These are phyloP conservation scores for Ephydatia muelleri DNA, from an alignment of 37 sponge, comb jelly and placozoan genomes.

Conservation along the genomic window DNA sequence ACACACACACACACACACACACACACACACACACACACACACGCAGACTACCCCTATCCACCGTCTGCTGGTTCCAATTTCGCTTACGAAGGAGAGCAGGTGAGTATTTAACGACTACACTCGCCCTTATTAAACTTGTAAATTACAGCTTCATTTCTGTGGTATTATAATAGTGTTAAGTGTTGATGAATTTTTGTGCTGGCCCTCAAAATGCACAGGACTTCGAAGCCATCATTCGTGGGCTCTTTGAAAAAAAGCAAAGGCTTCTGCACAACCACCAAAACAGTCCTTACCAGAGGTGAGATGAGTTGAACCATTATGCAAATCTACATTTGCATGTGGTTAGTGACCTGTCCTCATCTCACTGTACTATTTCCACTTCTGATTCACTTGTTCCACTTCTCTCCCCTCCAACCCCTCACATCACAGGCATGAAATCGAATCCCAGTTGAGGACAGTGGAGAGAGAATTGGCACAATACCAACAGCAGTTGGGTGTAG, in stretches of 20 bases:
- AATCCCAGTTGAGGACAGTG: constrained; percentile 53
- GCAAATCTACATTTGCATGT: not conserved
- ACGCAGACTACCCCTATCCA: constrained; percentile 4
- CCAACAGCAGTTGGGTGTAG: constrained; percentile 33
- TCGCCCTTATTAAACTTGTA: not conserved
- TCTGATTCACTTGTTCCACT: not conserved
- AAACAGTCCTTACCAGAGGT: constrained; percentile 71
- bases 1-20: not conserved
- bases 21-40: not conserved
- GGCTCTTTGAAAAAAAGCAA: constrained; percentile 39
- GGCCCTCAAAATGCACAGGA: constrained; percentile 6
- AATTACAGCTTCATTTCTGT: not conserved
- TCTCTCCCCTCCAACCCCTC: not conserved
- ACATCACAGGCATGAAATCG: constrained; percentile 60
- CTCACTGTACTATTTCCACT: constrained; percentile 4
- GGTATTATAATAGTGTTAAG: too few species aligned
- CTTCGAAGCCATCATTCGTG: constrained; percentile 9
- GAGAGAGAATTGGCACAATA: constrained; percentile 58
- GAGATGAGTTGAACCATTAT: not conserved
- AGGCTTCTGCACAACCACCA: constrained; percentile 62
- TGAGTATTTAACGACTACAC: not conserved
- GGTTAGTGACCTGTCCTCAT: not conserved
- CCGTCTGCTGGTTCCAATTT: not conserved
- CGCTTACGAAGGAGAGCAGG: constrained; percentile 13
- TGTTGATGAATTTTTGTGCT: not conserved